These are phyloP conservation scores for Lophochroa leadbeateri DNA, from an alignment of 2,113 vertebrate species.

Conservation along the genomic window DNA sequence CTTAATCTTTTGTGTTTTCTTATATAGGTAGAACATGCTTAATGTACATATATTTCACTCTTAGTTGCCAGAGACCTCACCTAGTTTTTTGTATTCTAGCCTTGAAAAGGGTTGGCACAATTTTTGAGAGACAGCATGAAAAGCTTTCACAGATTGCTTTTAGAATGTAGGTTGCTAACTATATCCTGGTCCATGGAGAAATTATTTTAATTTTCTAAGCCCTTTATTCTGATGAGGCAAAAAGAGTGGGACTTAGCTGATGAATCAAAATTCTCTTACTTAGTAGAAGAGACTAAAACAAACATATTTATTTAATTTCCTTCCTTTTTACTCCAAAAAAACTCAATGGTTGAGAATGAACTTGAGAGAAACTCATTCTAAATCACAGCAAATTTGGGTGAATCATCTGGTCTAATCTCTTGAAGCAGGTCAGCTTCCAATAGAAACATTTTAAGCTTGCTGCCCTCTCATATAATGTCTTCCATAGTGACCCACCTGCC, in stretches of 20 bases:
- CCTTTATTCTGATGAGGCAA: background rate
- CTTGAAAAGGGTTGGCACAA: background rate
- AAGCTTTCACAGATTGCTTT: background rate
- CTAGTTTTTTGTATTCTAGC: background rate
- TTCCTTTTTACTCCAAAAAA: background rate
- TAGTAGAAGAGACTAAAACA: background rate
- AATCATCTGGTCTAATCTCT: background rate
- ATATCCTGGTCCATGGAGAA: background rate
- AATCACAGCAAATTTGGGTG: background rate
- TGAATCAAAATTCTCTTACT: background rate
- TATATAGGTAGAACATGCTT: background rate
- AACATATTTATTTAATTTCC: background rate
- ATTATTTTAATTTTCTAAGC: constrained; percentile 2
- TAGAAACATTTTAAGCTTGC: background rate
- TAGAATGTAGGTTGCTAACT: background rate
- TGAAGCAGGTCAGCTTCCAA: background rate
- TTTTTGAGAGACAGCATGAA: background rate
- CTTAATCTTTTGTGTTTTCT: background rate
- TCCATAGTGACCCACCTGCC: background rate
- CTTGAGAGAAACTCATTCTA: background rate
- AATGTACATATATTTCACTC: background rate
- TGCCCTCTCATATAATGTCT: background rate
- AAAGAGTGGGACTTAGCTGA: background rate
- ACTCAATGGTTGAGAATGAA: background rate
- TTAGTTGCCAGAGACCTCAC: background rate